Evolutionary conservation across 2,113 vertebrate species (phyloP), one percentile per base, ranked within the genome.

Genomic region (Atractosteus spatula): DNA sequence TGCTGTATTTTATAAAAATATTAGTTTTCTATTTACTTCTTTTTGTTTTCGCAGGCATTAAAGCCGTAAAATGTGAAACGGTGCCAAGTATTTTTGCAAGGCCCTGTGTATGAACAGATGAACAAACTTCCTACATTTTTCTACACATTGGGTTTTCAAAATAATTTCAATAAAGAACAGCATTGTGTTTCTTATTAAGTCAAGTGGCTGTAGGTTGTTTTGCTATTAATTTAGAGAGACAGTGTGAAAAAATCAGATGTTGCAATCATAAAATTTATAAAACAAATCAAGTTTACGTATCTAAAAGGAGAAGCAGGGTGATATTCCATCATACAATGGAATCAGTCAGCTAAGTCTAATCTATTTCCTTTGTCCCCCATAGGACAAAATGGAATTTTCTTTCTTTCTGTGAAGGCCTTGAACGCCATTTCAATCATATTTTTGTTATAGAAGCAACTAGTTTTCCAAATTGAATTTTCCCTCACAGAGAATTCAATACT

Each of bases 331-430:
- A 64, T 64, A 12, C 17, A 64, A 64, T 64, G 41, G 62, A 64
- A 64, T 64, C 62, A 64, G 62, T 17, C 62, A 17, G 17, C 17
- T 64, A 64, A 64, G 62, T 64, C 62, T 64, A 64, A 64, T 64
- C 62, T 64, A 64, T 64, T 64, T 64, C 62, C 62, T 64, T 64
- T 64, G 62, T 64, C 62, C 62, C 62, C 62, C 62, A 64, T 64
- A 64, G 62, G 62, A 64, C 17, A 41, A 8, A 64, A 64, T 41
- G 17, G 62, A 11, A 13, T 64, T 64, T 64, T 64, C 17, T 64
- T 64, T 41, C 17, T 64, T 64, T 64, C 62, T 41, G 62, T 64
- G 62, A 64, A 12, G 62, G n/a, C 62, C 17, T 64, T 64, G 62
- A 64, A 16, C 2, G 62, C 17, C 62, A 64, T 13, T 64, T 64